phyloP scores from a whole-genome alignment of 92 coral and sea anemone genomes.

The Epizoanthus fatuus region DNA sequence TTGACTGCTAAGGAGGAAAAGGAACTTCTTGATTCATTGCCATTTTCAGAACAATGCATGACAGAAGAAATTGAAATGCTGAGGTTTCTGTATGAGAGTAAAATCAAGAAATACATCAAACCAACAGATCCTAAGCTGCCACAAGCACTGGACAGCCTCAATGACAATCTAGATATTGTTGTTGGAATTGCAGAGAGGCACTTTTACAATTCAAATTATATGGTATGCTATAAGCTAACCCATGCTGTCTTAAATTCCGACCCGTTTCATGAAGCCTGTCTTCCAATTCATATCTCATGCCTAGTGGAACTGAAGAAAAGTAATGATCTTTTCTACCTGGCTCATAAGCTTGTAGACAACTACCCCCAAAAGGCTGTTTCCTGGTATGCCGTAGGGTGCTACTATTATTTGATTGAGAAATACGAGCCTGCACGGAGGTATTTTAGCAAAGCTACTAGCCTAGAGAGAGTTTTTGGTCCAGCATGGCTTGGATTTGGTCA shows the following conservation, averaged over 20 bases:
- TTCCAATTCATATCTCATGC: conserved; percentile 96
- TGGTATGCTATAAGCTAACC: conserved; percentile 83
- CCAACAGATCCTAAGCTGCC: conserved; percentile 90
- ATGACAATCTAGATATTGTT: conserved; percentile 92
- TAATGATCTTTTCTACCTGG: conserved; percentile 92
- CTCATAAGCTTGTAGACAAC: conserved; percentile 96
- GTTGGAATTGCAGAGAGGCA: conserved; percentile 96
- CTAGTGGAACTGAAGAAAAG: conserved; percentile 95
- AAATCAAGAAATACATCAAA: conserved; percentile 82
- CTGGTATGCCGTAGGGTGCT: conserved; percentile 99
- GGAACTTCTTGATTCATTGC: conserved; percentile 80
- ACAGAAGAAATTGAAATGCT: conserved; percentile 89
- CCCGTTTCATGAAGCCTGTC: conserved; percentile 92
- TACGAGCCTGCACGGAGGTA: conserved; percentile 97
- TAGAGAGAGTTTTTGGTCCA: conserved; percentile 94
- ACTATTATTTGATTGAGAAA: conserved; percentile 94
- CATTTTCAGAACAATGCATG: conserved; percentile 90
- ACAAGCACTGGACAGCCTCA: conserved; percentile 81
- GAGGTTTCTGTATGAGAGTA: conserved; percentile 90
- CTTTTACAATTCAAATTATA: conserved; percentile 89
- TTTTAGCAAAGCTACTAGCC: conserved; percentile 92
- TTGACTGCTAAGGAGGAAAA: conserved; percentile 91
- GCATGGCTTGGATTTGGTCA: conserved; percentile 99
- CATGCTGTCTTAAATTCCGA: conserved; percentile 85
- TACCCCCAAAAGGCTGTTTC: conserved; percentile 98